Evolutionary conservation across 2,113 vertebrate genomes (phyloP).

Genomic region (Pseudopodoces humilis): DNA sequence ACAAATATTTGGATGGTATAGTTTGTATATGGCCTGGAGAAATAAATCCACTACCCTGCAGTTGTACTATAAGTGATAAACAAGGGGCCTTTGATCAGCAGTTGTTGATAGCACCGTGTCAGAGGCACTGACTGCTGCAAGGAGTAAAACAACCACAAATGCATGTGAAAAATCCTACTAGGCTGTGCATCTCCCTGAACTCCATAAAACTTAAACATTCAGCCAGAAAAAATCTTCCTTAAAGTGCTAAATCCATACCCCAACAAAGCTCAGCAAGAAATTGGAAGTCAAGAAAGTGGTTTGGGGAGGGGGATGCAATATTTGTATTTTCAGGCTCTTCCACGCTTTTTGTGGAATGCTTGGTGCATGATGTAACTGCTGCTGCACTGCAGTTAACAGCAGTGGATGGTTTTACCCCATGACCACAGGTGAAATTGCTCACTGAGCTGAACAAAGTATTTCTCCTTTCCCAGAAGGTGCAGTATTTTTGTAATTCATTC

Average conservation of each 20-base stretch:
- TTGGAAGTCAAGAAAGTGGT: neutral
- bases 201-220: neutral
- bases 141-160: neutral
- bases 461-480: neutral
- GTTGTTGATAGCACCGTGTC: neutral
- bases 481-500: neutral
- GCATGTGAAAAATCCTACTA: neutral
- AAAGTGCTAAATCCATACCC: neutral
- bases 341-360: neutral
- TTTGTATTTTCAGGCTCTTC: neutral
- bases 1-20: neutral
- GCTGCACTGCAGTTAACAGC: conserved; percentile 3
- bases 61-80: neutral
- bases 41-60: neutral
- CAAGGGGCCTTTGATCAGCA: neutral
- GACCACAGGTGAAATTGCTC: neutral
- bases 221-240: neutral
- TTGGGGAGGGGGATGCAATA: neutral
- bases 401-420: neutral
- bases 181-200: neutral
- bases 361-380: neutral
- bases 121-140: neutral
- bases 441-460: neutral
- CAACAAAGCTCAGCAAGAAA: neutral
- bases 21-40: neutral